Percentiles rank a stretch among this genome's conserved stretches.
Conservation (phyloP, 2,888 invertebrate species). For the Plagodis dolabraria region DNA sequence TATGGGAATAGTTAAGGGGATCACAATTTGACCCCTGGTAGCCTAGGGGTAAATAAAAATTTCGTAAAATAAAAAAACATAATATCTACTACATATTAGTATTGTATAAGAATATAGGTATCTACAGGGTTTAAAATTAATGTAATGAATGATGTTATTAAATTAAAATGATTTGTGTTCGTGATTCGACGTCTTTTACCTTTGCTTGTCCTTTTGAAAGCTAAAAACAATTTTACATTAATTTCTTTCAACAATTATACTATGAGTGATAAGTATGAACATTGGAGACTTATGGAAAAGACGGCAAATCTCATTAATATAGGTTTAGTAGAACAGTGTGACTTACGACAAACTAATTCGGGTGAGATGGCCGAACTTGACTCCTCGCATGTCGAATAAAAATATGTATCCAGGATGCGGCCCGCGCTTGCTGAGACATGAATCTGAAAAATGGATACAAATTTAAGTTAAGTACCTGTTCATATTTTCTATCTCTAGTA, state of each 20-base stretch:
- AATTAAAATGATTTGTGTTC: conserved; percentile 23
- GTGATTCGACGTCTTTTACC: conserved; percentile 59
- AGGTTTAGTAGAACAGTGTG: conserved; percentile 21
- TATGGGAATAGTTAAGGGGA: no score
- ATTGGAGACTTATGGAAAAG: conserved; percentile 22
- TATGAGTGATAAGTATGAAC: conserved; percentile 1
- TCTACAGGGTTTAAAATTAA: neutral
- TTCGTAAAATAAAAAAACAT: neutral
- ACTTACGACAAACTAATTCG: conserved; percentile 84
- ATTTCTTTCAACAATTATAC: conserved; percentile 16
- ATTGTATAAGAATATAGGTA: neutral
- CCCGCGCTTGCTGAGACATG: conserved; percentile 83
- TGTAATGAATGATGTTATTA: neutral
- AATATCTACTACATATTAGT: neutral
- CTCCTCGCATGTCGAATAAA: conserved; percentile 88
- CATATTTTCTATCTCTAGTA: no score
- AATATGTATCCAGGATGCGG: conserved; percentile 87
- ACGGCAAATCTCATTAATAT: conserved; percentile 24
- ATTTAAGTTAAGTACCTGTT: conserved; percentile 18
- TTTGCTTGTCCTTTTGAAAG: conserved; percentile 82
- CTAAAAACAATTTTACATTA: conserved; percentile 52
- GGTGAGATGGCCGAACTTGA: conserved; percentile 85
- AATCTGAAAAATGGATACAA: conserved; percentile 70
- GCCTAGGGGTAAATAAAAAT: neutral
- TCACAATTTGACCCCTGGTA: no score